phyloP scores from a whole-genome alignment of 2,888 invertebrate genomes.

The Listrodromus nycthemerus region DNA sequence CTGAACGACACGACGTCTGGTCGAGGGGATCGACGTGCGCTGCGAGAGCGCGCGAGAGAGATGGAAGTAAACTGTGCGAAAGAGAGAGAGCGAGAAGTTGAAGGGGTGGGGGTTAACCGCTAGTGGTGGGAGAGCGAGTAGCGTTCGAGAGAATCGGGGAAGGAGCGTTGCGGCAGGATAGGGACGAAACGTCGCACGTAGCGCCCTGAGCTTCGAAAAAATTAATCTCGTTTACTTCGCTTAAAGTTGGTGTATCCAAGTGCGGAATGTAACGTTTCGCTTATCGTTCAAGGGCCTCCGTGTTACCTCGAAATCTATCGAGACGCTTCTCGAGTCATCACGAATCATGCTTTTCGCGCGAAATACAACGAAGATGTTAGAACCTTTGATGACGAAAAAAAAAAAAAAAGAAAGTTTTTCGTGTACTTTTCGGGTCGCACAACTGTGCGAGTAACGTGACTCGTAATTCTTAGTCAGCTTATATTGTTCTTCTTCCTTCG shows the following conservation, averaged over 20 bases:
- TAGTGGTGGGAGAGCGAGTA: constrained; percentile 69
- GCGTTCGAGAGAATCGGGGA: constrained; percentile 61
- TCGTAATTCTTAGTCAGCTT: background rate
- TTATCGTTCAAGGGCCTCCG: background rate
- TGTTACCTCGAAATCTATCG: background rate
- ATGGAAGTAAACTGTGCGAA: constrained; percentile 29
- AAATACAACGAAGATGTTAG: background rate
- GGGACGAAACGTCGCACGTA: constrained; percentile 71
- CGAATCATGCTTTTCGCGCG: background rate
- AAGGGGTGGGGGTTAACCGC: constrained; percentile 66
- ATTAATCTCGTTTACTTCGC: background rate
- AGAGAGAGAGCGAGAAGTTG: constrained; percentile 49
- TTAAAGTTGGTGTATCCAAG: constrained; percentile 18
- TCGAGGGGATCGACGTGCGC: constrained; percentile 32
- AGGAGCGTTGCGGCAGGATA: constrained; percentile 78
- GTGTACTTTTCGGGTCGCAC: background rate
- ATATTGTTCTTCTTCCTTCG: background rate
- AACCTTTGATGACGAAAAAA: background rate
- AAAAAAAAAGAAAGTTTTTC: background rate
- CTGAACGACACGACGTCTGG: constrained; percentile 51
- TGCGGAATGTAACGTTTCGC: background rate
- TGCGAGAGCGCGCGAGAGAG: constrained; percentile 42
- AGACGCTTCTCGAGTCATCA: background rate
- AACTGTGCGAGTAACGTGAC: background rate
- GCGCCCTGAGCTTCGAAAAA: constrained; percentile 42